These are phyloP conservation scores for Popillia japonica DNA, from an alignment of 1,140 invertebrate genomes.

Conservation along the genomic window DNA sequence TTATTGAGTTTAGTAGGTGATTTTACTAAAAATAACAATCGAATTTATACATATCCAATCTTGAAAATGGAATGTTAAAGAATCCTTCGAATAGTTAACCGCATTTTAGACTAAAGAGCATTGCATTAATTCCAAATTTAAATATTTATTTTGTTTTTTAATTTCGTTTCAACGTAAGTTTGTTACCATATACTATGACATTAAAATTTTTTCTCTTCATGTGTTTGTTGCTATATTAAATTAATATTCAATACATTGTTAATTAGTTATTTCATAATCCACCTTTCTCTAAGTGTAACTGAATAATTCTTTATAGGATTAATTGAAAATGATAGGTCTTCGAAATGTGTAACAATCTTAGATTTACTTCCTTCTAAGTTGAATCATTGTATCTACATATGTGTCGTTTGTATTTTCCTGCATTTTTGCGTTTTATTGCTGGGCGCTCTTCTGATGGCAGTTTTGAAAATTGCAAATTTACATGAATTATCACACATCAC, in stretches of 20 bases:
- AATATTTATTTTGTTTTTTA: not conserved
- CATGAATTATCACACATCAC: too few species aligned
- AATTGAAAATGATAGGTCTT: too few species aligned
- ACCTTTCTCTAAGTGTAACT: not conserved
- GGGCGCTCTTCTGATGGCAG: too few species aligned
- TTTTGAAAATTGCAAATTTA: too few species aligned
- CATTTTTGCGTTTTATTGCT: too few species aligned
- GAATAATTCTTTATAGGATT: not conserved
- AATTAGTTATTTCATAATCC: not conserved
- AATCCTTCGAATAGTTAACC: not conserved
- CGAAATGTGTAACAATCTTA: too few species aligned
- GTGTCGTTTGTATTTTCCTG: too few species aligned
- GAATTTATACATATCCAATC: not conserved
- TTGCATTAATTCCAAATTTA: not conserved
- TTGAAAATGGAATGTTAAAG: conserved; percentile 11
- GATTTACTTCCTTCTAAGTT: too few species aligned
- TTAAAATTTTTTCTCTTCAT: conserved; percentile 10
- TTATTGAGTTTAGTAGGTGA: not conserved
- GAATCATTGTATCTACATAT: too few species aligned
- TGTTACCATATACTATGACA: not conserved
- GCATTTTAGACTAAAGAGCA: not conserved
- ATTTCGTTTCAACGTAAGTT: not conserved
- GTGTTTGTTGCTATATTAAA: not conserved
- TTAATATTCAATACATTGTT: not conserved
- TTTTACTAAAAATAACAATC: not conserved